Base-by-base conservation (phyloP, 2,888 invertebrate species). In the Oscheius sp. region DNA sequence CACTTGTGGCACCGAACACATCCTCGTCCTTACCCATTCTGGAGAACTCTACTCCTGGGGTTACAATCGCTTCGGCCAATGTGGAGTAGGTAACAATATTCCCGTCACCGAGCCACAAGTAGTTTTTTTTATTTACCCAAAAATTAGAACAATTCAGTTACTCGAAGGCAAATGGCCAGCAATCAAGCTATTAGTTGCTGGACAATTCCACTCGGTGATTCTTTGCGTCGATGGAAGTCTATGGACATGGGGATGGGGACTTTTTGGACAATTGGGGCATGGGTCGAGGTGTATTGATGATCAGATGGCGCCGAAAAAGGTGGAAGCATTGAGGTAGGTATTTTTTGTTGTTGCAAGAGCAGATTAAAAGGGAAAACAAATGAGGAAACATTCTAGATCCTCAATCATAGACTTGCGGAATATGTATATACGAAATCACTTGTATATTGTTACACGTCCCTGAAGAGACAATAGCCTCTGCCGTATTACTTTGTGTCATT, bases 171-270 rank as follows among this genome's bases (percentile, higher is more conserved):
- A 70, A 14, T 83, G 75, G 74, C 72, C 77, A 2, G 41, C 72
- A 14, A 70, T 78, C 28, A 67, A 59, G 14, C 56, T 73, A 12
- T 72, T 84, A n/a, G 69, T 72, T 2, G 78, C 80, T 17, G 84
- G 84, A 1, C 82, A 83, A 70, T 84, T 80, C 50, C 83, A 84
- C 57, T 82, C 81, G 6, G 82, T 72, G 6, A 57, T 82, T 30
- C 51, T 83, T 20, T 72, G 73, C 33, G 72, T 75, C 5, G 75
- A 77, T 30, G 78, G 74, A 30, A 66, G 66, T 14, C 64, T 84
- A 0, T 82, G 75, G 74, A 75, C 79, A 6, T 84, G 79, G 67
- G 84, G 84, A 36, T 84, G 83, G 83, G 79, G 74, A 6, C 17
- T 83, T 22, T 80, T 77, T 61, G 84, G 84, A 9, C 84, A 84